phyloP scores from a whole-genome alignment of 2,888 invertebrate genomes.

The Diogma glabrata region DNA sequence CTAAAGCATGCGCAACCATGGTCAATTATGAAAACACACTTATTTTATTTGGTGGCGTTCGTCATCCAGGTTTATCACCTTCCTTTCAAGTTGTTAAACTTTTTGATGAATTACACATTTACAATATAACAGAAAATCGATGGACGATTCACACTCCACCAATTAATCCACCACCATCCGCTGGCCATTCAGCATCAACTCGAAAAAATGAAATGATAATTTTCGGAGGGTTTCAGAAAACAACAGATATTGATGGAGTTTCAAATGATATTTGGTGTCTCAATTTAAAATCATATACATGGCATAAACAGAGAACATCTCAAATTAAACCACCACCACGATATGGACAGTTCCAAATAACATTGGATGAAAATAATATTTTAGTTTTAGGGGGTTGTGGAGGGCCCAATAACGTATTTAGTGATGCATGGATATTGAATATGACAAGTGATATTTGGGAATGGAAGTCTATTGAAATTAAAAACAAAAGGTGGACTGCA shows the following conservation, averaged over 20 bases:
- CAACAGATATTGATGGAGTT: slow-evolving; percentile 38
- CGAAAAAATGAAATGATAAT: slow-evolving; percentile 72
- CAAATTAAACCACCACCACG: slow-evolving; percentile 64
- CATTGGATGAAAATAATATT: slow-evolving; percentile 62
- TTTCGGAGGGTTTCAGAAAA: slow-evolving; percentile 57
- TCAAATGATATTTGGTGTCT: slow-evolving; percentile 86
- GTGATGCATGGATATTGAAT: slow-evolving; percentile 82
- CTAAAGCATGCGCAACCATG: slow-evolving; percentile 90
- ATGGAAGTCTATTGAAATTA: slow-evolving; percentile 63
- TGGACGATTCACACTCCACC: slow-evolving; percentile 51
- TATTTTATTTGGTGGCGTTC: slow-evolving; percentile 91
- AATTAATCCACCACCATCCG: slow-evolving; percentile 55
- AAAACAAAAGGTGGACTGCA: slow-evolving; percentile 67
- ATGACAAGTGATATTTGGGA: slow-evolving; percentile 62
- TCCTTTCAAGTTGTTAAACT: slow-evolving; percentile 75
- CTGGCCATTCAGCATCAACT: slow-evolving; percentile 87
- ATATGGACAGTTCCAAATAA: slow-evolving; percentile 88
- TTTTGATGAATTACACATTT: slow-evolving; percentile 86
- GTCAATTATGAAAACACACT: slow-evolving; percentile 74
- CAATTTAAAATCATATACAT: slow-evolving; percentile 60
- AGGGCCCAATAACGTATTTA: slow-evolving; percentile 73
- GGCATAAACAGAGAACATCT: slow-evolving; percentile 64
- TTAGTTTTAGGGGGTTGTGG: slow-evolving; percentile 80
- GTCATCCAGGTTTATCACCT: slow-evolving; percentile 79
- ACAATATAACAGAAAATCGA: slow-evolving; percentile 65